phyloP scores from a whole-genome alignment of 2,797 vertebrate species.

The Danio tinwini region DNA sequence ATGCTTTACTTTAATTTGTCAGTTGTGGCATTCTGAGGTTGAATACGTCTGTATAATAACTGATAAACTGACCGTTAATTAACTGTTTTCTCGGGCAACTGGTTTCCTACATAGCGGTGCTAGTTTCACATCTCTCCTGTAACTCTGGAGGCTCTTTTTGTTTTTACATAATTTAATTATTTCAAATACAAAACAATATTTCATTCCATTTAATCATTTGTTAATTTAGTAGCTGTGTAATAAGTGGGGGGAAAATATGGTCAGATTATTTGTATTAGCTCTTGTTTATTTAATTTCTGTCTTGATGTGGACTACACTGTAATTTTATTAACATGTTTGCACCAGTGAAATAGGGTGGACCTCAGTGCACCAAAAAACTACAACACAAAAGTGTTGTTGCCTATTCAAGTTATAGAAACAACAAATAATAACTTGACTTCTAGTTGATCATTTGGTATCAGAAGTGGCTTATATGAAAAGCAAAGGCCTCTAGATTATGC shows the following conservation, averaged over 20 bases:
- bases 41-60: conserved; percentile 15
- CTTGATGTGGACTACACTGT: neutral
- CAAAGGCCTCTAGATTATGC: too few relatives aligned
- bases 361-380: too few relatives aligned
- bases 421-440: too few relatives aligned
- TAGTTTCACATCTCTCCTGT: conserved; percentile 7
- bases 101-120: conserved; percentile 1
- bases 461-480: too few relatives aligned
- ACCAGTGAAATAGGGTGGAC: neutral
- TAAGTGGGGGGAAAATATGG: neutral
- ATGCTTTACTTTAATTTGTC: conserved; percentile 26
- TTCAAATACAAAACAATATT: conserved; percentile 1
- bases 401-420: too few relatives aligned
- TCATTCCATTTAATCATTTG: neutral
- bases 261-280: neutral
- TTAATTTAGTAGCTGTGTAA: neutral
- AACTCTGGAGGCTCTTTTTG: conserved; percentile 4
- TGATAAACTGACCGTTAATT: conserved; percentile 24
- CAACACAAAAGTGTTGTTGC: too few relatives aligned
- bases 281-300: neutral
- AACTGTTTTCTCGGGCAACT: conserved; percentile 25
- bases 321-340: neutral
- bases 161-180: neutral
- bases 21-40: neutral
- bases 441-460: too few relatives aligned